A percentile compares a stretch with the other conserved stretches of the same genome.
phyloP scores from a whole-genome alignment of 2,888 invertebrate species.

The Spisula solida region DNA sequence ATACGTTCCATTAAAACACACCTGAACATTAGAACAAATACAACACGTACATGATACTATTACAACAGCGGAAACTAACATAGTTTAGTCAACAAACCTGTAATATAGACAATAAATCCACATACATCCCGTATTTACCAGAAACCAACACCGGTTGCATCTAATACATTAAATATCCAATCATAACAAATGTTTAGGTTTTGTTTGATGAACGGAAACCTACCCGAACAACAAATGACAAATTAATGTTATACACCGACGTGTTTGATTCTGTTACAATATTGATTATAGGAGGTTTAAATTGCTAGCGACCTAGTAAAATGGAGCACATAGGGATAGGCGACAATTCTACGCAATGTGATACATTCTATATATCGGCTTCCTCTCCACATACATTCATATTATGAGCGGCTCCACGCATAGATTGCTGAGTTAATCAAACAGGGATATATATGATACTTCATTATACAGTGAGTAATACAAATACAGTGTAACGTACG shows the following conservation, averaged over 20 bases:
- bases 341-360: slow-evolving; percentile 18
- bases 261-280: not conserved
- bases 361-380: not conserved
- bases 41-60: too few species aligned
- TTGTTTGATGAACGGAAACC: not conserved
- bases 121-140: not conserved
- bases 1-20: too few species aligned
- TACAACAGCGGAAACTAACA: too few species aligned
- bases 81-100: not conserved
- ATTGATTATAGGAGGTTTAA: slow-evolving; percentile 27
- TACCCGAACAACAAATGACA: slow-evolving; percentile 3
- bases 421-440: not conserved
- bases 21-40: too few species aligned
- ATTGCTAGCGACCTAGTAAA: slow-evolving; percentile 12
- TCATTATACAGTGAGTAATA: too few species aligned
- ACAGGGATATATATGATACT: not conserved
- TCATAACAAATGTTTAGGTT: not conserved
- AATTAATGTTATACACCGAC: not conserved
- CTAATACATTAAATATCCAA: not conserved
- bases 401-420: not conserved
- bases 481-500: too few species aligned
- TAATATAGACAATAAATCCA: not conserved
- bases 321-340: not conserved
- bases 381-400: not conserved
- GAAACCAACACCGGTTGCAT: not conserved